These are phyloP conservation scores for Cylloceria caligata DNA, from an alignment of 2,888 invertebrate species.

Conservation along the genomic window DNA sequence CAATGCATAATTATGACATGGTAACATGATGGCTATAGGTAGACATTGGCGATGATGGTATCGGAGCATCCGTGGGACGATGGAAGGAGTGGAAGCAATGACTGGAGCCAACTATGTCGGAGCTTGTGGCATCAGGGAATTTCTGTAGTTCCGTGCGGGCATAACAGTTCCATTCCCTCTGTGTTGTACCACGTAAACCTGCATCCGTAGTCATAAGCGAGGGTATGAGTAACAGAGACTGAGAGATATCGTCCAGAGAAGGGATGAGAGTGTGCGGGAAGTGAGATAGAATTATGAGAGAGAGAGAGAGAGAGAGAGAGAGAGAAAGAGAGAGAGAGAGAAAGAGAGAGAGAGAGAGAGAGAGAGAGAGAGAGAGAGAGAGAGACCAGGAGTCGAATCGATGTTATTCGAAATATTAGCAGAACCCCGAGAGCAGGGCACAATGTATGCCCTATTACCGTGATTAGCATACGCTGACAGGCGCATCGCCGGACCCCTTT, in stretches of 20 bases:
- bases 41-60: conserved; percentile 22
- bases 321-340: conserved; percentile 45
- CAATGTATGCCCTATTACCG: conserved; percentile 82
- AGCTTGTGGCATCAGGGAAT: not conserved
- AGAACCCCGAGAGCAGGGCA: conserved; percentile 70
- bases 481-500: conserved; percentile 70
- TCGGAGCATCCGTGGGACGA: conserved; percentile 13
- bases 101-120: conserved; percentile 52
- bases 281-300: no score
- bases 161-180: conserved; percentile 27
- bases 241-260: conserved; percentile 46
- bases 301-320: conserved; percentile 17
- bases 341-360: conserved; percentile 27
- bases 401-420: conserved; percentile 82
- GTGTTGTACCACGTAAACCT: conserved; percentile 1
- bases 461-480: conserved; percentile 84
- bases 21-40: conserved; percentile 36
- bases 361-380: conserved; percentile 21
- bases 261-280: conserved; percentile 55
- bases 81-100: conserved; percentile 39
- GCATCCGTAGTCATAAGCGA: conserved; percentile 33
- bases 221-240: conserved; percentile 45
- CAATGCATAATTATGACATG: conserved; percentile 62
- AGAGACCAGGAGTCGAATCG: conserved; percentile 72
- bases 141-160: conserved; percentile 26